phyloP scores from a whole-genome alignment of 2,113 vertebrate genomes.

The Myanophis thanlyinensis region DNA sequence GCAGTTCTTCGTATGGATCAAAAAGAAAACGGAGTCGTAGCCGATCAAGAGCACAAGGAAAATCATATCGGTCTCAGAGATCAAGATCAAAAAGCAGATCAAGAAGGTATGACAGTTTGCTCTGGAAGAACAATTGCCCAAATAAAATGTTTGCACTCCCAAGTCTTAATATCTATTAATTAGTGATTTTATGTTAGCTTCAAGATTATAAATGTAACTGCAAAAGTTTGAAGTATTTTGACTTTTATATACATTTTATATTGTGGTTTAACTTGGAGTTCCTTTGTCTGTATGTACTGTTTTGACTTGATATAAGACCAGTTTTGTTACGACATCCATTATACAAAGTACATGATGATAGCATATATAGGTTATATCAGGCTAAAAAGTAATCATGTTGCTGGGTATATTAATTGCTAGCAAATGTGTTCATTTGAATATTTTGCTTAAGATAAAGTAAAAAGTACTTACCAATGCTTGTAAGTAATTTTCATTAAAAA shows the following conservation, averaged over 20 bases:
- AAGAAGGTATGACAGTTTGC: conserved; percentile 77
- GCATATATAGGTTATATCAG: not conserved
- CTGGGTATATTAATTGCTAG: not conserved
- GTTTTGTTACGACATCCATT: not conserved
- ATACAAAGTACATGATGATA: not conserved
- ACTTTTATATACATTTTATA: not conserved
- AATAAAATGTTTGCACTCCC: not conserved
- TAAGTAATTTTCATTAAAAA: not conserved
- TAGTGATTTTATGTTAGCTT: not conserved
- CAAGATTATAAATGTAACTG: not conserved
- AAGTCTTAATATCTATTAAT: not conserved
- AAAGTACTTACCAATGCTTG: not conserved
- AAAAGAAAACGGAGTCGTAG: conserved; percentile 85
- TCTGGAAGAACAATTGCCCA: rapidly evolving
- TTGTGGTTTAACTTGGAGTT: not conserved
- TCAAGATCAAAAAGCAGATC: conserved; percentile 85
- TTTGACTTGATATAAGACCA: not conserved
- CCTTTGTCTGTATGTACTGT: not conserved
- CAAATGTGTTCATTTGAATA: not conserved
- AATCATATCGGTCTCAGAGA: conserved; percentile 83
- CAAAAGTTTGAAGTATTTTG: not conserved
- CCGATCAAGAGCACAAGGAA: conserved; percentile 81
- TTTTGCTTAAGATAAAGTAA: not conserved
- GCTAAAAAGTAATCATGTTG: not conserved
- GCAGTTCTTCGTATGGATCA: conserved; percentile 89